A percentile compares a stretch with the other conserved stretches of the same genome.
phyloP scores from a whole-genome alignment of 2,888 invertebrate species.

The Maniola hyperantus region DNA sequence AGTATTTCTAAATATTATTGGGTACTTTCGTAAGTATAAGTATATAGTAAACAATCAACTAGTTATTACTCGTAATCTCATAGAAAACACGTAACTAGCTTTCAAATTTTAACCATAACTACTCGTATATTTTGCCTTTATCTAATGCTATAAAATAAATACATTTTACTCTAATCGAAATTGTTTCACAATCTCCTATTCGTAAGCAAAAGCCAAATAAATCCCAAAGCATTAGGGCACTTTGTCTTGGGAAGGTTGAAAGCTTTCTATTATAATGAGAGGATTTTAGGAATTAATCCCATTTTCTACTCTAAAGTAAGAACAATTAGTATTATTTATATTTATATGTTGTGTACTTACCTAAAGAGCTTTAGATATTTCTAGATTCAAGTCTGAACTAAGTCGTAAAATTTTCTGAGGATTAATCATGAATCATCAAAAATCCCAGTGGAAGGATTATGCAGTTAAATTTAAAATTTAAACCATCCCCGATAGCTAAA shows the following conservation, averaged over 20 bases:
- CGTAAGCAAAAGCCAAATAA: slow-evolving; percentile 9
- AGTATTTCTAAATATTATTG: neutral
- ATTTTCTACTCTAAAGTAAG: slow-evolving; percentile 14
- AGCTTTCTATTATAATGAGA: slow-evolving; percentile 25
- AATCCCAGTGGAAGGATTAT: too few relatives aligned
- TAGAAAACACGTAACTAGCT: too few relatives aligned
- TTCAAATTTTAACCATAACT: neutral
- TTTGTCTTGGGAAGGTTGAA: slow-evolving; percentile 22
- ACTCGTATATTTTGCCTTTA: neutral
- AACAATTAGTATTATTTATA: neutral
- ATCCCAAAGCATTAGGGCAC: slow-evolving; percentile 23
- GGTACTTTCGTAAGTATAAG: neutral
- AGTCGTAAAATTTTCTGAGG: too few relatives aligned
- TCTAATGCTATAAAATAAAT: neutral
- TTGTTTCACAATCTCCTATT: slow-evolving; percentile 4
- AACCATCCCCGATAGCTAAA: too few relatives aligned
- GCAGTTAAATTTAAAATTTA: too few relatives aligned
- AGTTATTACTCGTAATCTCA: neutral
- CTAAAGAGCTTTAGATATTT: too few relatives aligned
- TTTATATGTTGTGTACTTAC: neutral
- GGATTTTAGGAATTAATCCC: slow-evolving; percentile 27
- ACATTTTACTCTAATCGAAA: neutral
- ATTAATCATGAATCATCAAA: too few relatives aligned
- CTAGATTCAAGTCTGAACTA: too few relatives aligned
- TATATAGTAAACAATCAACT: neutral